Evolutionary conservation across 2,113 vertebrate genomes (phyloP).

Genomic region (Nerophis lumbriciformis): DNA sequence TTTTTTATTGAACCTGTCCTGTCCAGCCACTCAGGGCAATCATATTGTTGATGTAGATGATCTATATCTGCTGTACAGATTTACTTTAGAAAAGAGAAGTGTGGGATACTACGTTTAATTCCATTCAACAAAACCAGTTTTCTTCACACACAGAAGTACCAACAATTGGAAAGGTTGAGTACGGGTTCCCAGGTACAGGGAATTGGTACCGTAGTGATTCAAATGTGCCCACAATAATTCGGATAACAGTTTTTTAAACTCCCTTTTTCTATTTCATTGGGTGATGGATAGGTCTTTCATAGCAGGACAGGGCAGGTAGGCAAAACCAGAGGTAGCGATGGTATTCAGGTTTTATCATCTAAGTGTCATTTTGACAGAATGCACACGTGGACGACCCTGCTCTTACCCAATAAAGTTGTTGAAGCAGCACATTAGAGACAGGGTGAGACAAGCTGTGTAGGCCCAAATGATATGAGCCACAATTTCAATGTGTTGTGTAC

Average conservation of each 20-base stretch:
- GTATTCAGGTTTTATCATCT: background rate
- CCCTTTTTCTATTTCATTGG: background rate
- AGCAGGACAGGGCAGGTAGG: background rate
- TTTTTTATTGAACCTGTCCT: too few species aligned
- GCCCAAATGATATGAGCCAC: background rate
- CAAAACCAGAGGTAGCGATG: background rate
- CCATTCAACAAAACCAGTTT: too few species aligned
- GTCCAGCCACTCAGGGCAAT: too few species aligned
- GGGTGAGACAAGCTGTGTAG: background rate
- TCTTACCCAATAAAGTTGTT: background rate
- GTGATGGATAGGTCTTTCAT: background rate
- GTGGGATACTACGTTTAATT: too few species aligned
- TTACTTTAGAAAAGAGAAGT: too few species aligned
- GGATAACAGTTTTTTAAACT: background rate
- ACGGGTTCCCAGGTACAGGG: too few species aligned
- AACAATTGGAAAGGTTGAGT: too few species aligned
- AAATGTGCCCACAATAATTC: too few species aligned
- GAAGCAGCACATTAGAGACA: constrained; percentile 30
- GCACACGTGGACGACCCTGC: constrained; percentile 3
- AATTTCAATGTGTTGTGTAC: background rate
- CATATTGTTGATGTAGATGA: too few species aligned
- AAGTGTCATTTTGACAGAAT: constrained; percentile 46
- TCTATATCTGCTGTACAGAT: too few species aligned
- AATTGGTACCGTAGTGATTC: too few species aligned
- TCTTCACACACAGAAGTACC: too few species aligned